Evolutionary conservation across 2,888 invertebrate species (phyloP), one percentile per base, ranked within the genome.

Genomic region (Schrankia costaestrigalis): DNA sequence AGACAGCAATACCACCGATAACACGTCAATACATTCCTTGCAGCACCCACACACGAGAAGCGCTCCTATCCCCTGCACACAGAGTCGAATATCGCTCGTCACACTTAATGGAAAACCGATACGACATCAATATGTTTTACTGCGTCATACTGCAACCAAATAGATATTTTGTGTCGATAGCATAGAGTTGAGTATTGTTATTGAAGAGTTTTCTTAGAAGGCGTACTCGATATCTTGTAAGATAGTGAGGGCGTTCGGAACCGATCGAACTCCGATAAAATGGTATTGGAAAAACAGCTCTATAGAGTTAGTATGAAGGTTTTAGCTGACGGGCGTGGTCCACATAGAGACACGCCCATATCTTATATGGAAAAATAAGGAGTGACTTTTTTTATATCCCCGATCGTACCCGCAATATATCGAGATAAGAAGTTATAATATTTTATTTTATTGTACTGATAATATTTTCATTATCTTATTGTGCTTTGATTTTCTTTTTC

Each of bases 11-110:
- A 78, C 66, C 75, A 71, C 87, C 87, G 83, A 87, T 87, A 87
- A 81, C 84, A 84, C 87, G 87, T 87, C 87, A 87, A 87, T 87
- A 87, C 87, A 82, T 87, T 87, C 78, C 85, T 77, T 74, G 50
- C 60, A 46, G 47, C 44, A 21, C 24, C 33, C 67, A 67, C 81
- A 78, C 47, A 63, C 72, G 68, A 83, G 50, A 63, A 47, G 42
- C 39, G 41, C 57, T 70, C 60, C 54, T 80, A 66, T 31, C 1
- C 0, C 1, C 0, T 8, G 0, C 21, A 1, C 3, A 50, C 63
- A 82, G 35, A 62, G 80, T 62, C 45, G 58, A 71, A 26, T 58
- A 67, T 78, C 47, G 54, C 43, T 46, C 49, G 61, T 21, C 39
- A 9, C 29, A 21, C 27, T 57, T 85, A 87, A 87, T 87, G 87